Percentiles rank a stretch among this genome's conserved stretches.
These are phyloP conservation scores for Acanthisitta chloris DNA, from an alignment of 2,113 vertebrate genomes.

Conservation along the genomic window DNA sequence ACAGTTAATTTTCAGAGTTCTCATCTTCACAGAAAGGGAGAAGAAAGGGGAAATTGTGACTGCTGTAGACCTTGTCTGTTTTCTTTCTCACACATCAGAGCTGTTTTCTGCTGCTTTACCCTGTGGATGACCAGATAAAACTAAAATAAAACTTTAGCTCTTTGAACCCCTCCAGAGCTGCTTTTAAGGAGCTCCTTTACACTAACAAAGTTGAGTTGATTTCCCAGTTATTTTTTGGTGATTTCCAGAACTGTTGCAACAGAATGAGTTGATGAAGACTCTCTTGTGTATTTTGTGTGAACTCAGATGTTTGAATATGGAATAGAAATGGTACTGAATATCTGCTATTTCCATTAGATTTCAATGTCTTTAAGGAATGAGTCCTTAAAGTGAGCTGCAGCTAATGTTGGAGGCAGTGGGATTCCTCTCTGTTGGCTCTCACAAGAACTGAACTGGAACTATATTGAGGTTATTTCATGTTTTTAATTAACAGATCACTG, in stretches of 20 bases:
- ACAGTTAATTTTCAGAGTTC: neutral
- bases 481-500: constrained; percentile 4
- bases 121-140: neutral
- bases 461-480: neutral
- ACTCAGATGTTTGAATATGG: neutral
- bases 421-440: constrained; percentile 6
- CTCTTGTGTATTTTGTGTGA: neutral
- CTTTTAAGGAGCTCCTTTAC: neutral
- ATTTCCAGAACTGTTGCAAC: neutral
- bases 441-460: neutral
- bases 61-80: neutral
- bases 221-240: neutral
- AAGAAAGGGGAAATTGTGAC: neutral
- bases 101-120: neutral
- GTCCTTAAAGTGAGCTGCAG: neutral
- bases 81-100: neutral
- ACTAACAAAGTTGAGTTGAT: neutral
- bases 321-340: neutral
- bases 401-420: neutral
- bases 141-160: neutral
- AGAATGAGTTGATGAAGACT: neutral
- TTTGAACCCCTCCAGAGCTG: neutral
- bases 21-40: neutral
- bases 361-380: neutral
- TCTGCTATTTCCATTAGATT: neutral